Percentiles rank a stretch among this genome's conserved stretches.
Evolutionary conservation across 1,140 invertebrate species (phyloP).

Genomic region (Polypedilum pembai): DNA sequence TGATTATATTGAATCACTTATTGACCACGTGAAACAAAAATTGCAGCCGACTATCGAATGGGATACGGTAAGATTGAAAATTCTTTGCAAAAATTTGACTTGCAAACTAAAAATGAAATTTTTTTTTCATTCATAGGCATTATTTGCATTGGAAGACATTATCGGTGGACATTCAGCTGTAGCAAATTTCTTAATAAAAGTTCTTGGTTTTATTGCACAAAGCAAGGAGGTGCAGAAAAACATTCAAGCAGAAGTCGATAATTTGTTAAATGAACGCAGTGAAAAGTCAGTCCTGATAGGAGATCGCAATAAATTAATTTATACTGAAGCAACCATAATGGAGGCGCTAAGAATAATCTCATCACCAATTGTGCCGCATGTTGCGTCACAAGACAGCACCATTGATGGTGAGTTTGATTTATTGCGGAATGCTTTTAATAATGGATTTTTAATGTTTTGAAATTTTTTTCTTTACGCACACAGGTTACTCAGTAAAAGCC

Average conservation of each 20-base stretch:
- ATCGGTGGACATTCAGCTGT: constrained; percentile 75
- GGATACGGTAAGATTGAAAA: constrained; percentile 42
- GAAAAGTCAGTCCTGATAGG: constrained; percentile 51
- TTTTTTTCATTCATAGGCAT: constrained; percentile 36
- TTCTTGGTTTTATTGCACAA: constrained; percentile 56
- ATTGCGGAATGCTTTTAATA: background rate
- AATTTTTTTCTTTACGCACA: background rate
- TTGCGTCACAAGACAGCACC: constrained; percentile 64
- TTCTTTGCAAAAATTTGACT: too few relatives aligned
- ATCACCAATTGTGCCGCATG: constrained; percentile 80
- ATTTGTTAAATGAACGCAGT: constrained; percentile 44
- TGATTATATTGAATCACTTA: constrained; percentile 63
- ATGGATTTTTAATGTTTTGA: background rate
- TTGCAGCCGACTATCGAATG: constrained; percentile 47
- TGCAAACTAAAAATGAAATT: background rate
- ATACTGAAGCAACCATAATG: constrained; percentile 67
- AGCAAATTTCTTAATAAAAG: constrained; percentile 66
- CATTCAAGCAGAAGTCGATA: constrained; percentile 60
- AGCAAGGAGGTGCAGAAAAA: constrained; percentile 52
- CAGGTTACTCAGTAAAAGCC: constrained; percentile 58
- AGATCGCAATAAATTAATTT: constrained; percentile 59
- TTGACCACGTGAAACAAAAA: constrained; percentile 52
- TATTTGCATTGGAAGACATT: constrained; percentile 71
- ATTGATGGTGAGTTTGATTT: constrained; percentile 47
- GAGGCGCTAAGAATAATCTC: constrained; percentile 67